Evolutionary conservation across 2,888 invertebrate genomes (phyloP).

Genomic region (Drosophila neonasuta): DNA sequence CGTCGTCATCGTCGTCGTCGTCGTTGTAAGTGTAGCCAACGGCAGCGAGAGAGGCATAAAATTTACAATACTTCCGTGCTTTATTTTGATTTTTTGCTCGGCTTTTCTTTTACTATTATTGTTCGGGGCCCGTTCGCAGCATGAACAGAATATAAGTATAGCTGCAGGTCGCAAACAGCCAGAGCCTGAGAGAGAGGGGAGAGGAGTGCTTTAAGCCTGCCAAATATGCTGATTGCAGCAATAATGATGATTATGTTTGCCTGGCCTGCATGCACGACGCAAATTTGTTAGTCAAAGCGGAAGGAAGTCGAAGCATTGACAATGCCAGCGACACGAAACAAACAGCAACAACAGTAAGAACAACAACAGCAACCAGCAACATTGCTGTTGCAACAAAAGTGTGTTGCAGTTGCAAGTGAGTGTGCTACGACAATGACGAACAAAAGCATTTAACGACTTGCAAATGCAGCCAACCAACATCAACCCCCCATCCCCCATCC

Average conservation of each 20-base stretch:
- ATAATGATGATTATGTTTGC: slow-evolving; percentile 77
- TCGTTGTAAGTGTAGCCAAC: slow-evolving; percentile 19
- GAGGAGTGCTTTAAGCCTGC: slow-evolving; percentile 56
- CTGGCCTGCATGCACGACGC: slow-evolving; percentile 71
- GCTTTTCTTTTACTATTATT: slow-evolving; percentile 5
- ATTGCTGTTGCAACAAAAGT: slow-evolving; percentile 17
- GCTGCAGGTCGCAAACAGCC: slow-evolving; percentile 11
- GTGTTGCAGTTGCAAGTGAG: slow-evolving; percentile 44
- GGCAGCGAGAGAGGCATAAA: slow-evolving; percentile 42
- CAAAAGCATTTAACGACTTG: slow-evolving; percentile 77
- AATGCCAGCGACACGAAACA: slow-evolving; percentile 74
- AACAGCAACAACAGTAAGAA: slow-evolving; percentile 40
- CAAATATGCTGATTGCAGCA: slow-evolving; percentile 75
- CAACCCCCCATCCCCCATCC: slow-evolving; percentile 1
- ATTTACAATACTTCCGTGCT: slow-evolving; percentile 64
- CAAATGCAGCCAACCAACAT: slow-evolving; percentile 53
- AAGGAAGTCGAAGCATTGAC: slow-evolving; percentile 74
- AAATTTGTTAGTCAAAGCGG: slow-evolving; percentile 75
- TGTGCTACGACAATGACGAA: slow-evolving; percentile 42
- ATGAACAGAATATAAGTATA: slow-evolving; percentile 41
- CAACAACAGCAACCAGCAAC: slow-evolving; percentile 5
- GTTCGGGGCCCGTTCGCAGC: slow-evolving; percentile 31
- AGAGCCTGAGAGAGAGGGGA: background rate
- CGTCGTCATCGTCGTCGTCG: slow-evolving; percentile 9
- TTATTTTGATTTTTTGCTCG: slow-evolving; percentile 17